phyloP scores from a whole-genome alignment of 2,888 invertebrate species.

The Luperina testacea region DNA sequence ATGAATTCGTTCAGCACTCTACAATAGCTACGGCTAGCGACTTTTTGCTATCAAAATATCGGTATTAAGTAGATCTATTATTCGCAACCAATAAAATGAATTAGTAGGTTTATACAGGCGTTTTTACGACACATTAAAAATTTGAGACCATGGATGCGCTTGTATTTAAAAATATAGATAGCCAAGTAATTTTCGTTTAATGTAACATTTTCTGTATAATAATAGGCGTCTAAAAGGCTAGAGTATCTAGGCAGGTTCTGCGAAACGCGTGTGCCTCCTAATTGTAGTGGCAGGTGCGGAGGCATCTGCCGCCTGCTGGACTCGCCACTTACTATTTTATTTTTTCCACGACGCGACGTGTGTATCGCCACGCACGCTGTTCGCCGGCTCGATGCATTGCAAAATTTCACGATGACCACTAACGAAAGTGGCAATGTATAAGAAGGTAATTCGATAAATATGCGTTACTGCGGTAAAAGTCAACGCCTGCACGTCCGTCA shows the following conservation, averaged over 20 bases:
- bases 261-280: slow-evolving; percentile 83
- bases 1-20: slow-evolving; percentile 53
- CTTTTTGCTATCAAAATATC: slow-evolving; percentile 30
- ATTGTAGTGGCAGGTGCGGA: slow-evolving; percentile 86
- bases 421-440: slow-evolving; percentile 78
- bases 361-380: slow-evolving; percentile 69
- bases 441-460: slow-evolving; percentile 68
- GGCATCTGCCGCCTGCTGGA: slow-evolving; percentile 86
- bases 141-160: slow-evolving; percentile 18
- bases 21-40: slow-evolving; percentile 26
- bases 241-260: slow-evolving; percentile 68
- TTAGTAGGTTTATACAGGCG: neutral
- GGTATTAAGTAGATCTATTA: slow-evolving; percentile 4
- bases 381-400: slow-evolving; percentile 70
- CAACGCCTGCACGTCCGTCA: slow-evolving; percentile 74
- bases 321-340: slow-evolving; percentile 80
- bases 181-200: slow-evolving; percentile 34
- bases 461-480: slow-evolving; percentile 69
- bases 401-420: slow-evolving; percentile 68
- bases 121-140: neutral
- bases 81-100: slow-evolving; percentile 21
- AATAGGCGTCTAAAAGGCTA: slow-evolving; percentile 58
- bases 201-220: slow-evolving; percentile 51
- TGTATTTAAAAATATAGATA: slow-evolving; percentile 14
- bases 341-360: slow-evolving; percentile 74